Conservation (phyloP, 92 coral and sea anemone genomes). For the Zoanthus gigantus region DNA sequence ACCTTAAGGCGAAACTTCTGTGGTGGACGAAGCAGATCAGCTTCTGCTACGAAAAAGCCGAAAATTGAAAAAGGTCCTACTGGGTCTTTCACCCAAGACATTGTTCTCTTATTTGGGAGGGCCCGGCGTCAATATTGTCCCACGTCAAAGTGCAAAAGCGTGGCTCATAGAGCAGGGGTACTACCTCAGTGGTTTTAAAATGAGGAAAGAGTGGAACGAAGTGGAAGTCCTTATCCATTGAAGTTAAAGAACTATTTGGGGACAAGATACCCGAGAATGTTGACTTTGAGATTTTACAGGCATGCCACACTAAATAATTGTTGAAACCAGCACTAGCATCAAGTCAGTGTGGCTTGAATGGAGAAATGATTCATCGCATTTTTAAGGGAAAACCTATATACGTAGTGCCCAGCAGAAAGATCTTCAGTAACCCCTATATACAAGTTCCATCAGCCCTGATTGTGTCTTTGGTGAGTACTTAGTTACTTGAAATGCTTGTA, state of each 20-base stretch:
- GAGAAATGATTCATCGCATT: constrained; percentile 27
- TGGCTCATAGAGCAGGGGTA: constrained; percentile 13
- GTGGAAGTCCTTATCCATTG: neutral
- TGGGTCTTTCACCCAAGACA: constrained; percentile 1
- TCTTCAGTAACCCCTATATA: constrained; percentile 11
- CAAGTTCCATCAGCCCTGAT: neutral
- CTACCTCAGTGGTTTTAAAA: neutral
- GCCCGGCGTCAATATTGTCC: neutral
- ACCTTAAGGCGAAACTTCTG: neutral
- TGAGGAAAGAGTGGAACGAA: constrained; percentile 20
- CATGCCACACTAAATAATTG: constrained; percentile 16
- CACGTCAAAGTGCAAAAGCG: constrained; percentile 15
- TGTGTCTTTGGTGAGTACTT: constrained; percentile 21
- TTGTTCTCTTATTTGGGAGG: constrained; percentile 25
- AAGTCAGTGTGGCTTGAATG: constrained; percentile 11
- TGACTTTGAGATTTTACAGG: constrained; percentile 3
- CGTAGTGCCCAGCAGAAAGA: neutral
- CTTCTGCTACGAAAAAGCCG: neutral
- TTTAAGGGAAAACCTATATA: constrained; percentile 14
- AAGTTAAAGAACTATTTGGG: neutral
- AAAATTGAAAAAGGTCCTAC: neutral
- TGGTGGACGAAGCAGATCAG: constrained; percentile 11
- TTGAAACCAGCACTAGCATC: constrained; percentile 25
- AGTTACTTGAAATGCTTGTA: constrained; percentile 5
- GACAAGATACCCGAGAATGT: neutral